These are phyloP conservation scores for Druon quercuslanigerum DNA, from an alignment of 1,140 invertebrate genomes.

Conservation along the genomic window DNA sequence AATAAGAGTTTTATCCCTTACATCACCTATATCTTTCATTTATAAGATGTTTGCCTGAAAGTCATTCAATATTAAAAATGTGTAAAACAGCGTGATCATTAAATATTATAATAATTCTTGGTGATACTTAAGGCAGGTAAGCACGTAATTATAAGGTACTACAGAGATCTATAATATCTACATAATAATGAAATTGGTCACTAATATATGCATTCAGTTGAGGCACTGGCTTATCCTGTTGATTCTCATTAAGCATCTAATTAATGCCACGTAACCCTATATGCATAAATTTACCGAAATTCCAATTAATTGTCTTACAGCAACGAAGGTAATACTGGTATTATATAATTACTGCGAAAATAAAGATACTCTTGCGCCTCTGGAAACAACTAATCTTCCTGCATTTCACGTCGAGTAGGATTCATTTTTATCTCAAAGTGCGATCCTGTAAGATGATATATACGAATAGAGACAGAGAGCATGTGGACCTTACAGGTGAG, in stretches of 20 bases:
- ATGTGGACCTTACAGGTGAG: not conserved
- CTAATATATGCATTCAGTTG: not conserved
- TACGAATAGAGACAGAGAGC: not conserved
- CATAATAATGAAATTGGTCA: not conserved
- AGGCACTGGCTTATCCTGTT: constrained; percentile 5
- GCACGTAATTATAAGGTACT: not conserved
- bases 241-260: not conserved
- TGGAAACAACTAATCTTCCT: too few relatives aligned
- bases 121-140: not conserved
- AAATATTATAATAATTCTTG: not conserved
- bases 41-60: too few relatives aligned
- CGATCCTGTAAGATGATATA: not conserved
- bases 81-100: too few relatives aligned
- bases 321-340: too few relatives aligned
- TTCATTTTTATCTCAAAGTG: not conserved
- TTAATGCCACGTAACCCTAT: not conserved
- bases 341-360: too few relatives aligned
- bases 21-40: too few relatives aligned
- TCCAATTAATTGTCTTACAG: not conserved
- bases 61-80: too few relatives aligned
- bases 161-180: not conserved
- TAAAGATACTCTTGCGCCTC: too few relatives aligned
- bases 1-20: too few relatives aligned
- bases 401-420: too few relatives aligned
- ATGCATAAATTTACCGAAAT: not conserved